Percentiles rank a stretch among this genome's conserved stretches.
These are phyloP conservation scores for Chiloscyllium plagiosum DNA, from an alignment of 2,113 vertebrate genomes.

Conservation along the genomic window DNA sequence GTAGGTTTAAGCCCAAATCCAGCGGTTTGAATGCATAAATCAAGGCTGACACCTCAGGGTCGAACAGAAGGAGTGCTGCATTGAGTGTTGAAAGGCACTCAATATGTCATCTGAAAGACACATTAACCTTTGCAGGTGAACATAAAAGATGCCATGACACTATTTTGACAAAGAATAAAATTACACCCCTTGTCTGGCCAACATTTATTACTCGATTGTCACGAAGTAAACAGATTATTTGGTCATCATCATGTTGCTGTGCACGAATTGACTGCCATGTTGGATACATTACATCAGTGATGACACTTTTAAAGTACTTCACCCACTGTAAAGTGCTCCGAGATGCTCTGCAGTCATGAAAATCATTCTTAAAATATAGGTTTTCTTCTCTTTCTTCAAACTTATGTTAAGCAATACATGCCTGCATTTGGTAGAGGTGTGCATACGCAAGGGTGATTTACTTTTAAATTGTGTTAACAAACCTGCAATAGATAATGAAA, in stretches of 20 bases:
- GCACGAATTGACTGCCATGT: not conserved
- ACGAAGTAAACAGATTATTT: not conserved
- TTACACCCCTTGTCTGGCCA: not conserved
- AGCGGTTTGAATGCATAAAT: not conserved
- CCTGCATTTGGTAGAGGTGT: not conserved
- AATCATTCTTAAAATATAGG: not conserved
- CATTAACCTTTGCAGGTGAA: not conserved
- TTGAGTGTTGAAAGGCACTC: not conserved
- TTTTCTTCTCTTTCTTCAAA: no score
- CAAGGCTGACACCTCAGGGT: not conserved
- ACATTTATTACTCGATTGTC: not conserved
- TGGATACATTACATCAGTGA: not conserved
- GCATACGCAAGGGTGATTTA: not conserved
- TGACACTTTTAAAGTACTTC: not conserved
- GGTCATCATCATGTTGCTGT: not conserved
- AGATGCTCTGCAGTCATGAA: not conserved
- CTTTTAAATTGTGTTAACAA: not conserved
- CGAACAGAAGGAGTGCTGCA: not conserved
- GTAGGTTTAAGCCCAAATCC: not conserved
- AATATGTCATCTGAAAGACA: not conserved
- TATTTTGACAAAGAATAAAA: not conserved
- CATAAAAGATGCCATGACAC: not conserved
- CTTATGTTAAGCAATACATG: not conserved
- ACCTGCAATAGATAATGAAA: not conserved
- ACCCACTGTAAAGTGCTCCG: not conserved